Evolutionary conservation across 2,888 invertebrate species (phyloP).

Genomic region (Erannis defoliaria): DNA sequence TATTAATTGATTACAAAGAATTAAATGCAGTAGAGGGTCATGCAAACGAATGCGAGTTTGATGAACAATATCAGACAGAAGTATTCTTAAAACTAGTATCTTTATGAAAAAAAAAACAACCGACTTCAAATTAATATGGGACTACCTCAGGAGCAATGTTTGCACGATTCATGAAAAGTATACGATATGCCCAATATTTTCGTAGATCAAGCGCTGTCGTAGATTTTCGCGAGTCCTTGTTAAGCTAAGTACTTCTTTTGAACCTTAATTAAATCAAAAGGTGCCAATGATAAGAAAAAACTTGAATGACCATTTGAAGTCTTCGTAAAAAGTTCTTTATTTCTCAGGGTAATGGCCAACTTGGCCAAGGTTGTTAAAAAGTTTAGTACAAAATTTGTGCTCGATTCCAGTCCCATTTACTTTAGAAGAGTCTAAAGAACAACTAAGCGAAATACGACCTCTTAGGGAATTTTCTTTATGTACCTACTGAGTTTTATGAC

Average conservation of each 20-base stretch:
- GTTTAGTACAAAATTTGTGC: slow-evolving; percentile 24
- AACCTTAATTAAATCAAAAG: slow-evolving; percentile 23
- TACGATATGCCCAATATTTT: too few relatives aligned
- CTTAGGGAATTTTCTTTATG: slow-evolving; percentile 6
- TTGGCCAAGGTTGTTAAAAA: slow-evolving; percentile 31
- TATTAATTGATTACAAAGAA: too few relatives aligned
- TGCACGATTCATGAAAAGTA: too few relatives aligned
- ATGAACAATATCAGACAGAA: too few relatives aligned
- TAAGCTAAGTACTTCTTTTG: not conserved
- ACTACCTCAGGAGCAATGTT: too few relatives aligned
- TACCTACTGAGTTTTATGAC: not conserved
- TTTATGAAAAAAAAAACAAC: too few relatives aligned
- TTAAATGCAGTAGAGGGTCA: too few relatives aligned
- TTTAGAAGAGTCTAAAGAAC: slow-evolving; percentile 22
- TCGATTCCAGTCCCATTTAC: slow-evolving; percentile 20
- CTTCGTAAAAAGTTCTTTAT: slow-evolving; percentile 35
- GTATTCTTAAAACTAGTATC: too few relatives aligned
- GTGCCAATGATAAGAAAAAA: slow-evolving; percentile 34
- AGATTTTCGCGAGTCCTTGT: too few relatives aligned
- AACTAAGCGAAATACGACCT: slow-evolving; percentile 17
- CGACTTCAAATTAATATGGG: too few relatives aligned
- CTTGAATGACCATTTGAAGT: slow-evolving; percentile 32
- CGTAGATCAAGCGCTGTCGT: too few relatives aligned
- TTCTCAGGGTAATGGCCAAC: slow-evolving; percentile 30
- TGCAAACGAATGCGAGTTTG: too few relatives aligned